Conservation (phyloP, 1,140 invertebrate genomes). For the Littorina saxatilis region DNA sequence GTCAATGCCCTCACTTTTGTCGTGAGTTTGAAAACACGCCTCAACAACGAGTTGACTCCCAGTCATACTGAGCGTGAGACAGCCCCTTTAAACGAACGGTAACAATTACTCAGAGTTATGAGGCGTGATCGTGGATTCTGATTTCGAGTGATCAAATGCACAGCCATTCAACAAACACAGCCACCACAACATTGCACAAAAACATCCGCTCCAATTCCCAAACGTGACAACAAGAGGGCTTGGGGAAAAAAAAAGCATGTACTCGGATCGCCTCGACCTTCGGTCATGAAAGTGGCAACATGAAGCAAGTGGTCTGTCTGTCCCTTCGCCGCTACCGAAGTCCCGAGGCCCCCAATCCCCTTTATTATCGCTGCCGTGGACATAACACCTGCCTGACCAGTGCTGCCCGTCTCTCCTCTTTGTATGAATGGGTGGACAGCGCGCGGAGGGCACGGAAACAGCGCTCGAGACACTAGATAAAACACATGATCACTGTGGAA, state of each 20-base stretch:
- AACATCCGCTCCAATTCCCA: no score
- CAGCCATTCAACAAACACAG: no score
- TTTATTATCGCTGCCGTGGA: not conserved
- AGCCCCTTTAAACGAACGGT: no score
- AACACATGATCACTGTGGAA: slow-evolving; percentile 69
- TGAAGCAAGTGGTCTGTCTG: not conserved
- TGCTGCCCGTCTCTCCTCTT: not conserved
- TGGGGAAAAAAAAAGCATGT: not conserved
- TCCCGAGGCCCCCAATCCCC: not conserved
- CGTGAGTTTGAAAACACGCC: no score
- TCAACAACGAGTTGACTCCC: no score
- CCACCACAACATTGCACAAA: no score
- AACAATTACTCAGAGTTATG: no score
- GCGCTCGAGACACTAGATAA: slow-evolving; percentile 47
- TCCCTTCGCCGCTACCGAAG: not conserved
- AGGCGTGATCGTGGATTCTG: no score
- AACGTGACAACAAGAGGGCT: no score
- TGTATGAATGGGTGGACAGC: slow-evolving; percentile 38
- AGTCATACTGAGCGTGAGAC: no score
- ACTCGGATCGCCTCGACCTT: not conserved
- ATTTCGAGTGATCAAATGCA: no score
- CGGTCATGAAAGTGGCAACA: not conserved
- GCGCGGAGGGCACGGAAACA: not conserved
- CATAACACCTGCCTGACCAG: slow-evolving; percentile 20
- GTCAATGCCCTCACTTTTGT: no score